phyloP scores from a whole-genome alignment of 2,113 vertebrate species.

The Peucedramus taeniatus region DNA sequence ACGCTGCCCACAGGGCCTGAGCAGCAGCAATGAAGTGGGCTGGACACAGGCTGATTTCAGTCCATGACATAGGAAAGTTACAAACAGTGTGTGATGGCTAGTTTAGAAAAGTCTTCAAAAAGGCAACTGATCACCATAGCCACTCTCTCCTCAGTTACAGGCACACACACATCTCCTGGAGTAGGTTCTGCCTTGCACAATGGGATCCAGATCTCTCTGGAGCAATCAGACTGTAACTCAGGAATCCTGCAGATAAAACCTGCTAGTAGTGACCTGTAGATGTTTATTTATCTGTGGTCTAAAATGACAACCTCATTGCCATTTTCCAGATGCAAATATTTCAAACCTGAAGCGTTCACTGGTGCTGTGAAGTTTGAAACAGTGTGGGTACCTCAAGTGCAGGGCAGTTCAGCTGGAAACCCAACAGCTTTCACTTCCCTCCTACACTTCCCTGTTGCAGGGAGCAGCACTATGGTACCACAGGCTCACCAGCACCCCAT shows the following conservation, averaged over 20 bases:
- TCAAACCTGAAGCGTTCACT: background rate
- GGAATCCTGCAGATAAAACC: background rate
- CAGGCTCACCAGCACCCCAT: background rate
- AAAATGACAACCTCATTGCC: background rate
- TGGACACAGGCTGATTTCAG: background rate
- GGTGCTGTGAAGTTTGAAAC: background rate
- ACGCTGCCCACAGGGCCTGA: fast-evolving
- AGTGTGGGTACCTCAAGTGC: fast-evolving
- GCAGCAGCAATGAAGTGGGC: background rate
- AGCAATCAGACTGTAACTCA: background rate
- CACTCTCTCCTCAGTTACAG: background rate
- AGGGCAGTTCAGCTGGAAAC: background rate
- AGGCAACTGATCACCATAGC: background rate
- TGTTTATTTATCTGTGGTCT: background rate
- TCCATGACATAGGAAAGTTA: background rate
- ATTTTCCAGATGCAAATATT: background rate
- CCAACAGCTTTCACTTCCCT: background rate
- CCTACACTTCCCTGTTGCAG: background rate
- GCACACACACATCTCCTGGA: fast-evolving
- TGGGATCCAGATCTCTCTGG: background rate
- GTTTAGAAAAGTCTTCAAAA: background rate
- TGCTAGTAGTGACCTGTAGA: background rate
- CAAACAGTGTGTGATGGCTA: background rate
- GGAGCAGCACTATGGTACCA: background rate
- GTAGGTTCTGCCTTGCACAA: background rate